Conservation (phyloP, 1,140 invertebrate genomes). For the Drosophila guanche region DNA sequence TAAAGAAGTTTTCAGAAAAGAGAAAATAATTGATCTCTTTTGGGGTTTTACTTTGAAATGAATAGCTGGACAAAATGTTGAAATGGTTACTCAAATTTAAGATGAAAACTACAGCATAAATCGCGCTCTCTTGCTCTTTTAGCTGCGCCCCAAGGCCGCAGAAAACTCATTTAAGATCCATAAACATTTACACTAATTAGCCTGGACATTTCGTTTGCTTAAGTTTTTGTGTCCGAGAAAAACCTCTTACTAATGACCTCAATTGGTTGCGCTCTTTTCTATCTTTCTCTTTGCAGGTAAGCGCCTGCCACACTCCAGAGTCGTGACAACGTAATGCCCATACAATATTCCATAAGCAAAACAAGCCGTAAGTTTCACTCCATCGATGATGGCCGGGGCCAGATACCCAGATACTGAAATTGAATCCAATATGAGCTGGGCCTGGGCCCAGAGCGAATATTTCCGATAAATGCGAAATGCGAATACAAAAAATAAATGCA, state of each 20-base stretch:
- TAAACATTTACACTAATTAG: slow-evolving; percentile 53
- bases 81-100: no score
- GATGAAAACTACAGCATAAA: no score
- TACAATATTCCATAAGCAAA: slow-evolving; percentile 27
- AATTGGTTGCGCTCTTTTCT: slow-evolving; percentile 45
- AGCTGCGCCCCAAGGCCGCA: neutral
- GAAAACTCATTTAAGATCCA: slow-evolving; percentile 37
- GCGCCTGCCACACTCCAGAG: slow-evolving; percentile 31
- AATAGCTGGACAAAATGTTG: no score
- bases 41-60: no score
- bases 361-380: slow-evolving; percentile 70
- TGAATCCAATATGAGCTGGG: slow-evolving; percentile 40
- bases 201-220: slow-evolving; percentile 28
- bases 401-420: slow-evolving; percentile 33
- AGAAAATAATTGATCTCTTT: no score
- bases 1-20: no score
- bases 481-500: slow-evolving; percentile 39
- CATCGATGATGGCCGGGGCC: slow-evolving; percentile 32
- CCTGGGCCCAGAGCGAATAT: slow-evolving; percentile 50
- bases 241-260: slow-evolving; percentile 76
- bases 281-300: slow-evolving; percentile 76
- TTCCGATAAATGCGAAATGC: slow-evolving; percentile 66
- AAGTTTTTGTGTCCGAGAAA: slow-evolving; percentile 23
- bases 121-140: neutral
- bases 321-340: slow-evolving; percentile 70